Conservation (phyloP, 2,888 invertebrate genomes). For the Eupeodes latifasciatus region DNA sequence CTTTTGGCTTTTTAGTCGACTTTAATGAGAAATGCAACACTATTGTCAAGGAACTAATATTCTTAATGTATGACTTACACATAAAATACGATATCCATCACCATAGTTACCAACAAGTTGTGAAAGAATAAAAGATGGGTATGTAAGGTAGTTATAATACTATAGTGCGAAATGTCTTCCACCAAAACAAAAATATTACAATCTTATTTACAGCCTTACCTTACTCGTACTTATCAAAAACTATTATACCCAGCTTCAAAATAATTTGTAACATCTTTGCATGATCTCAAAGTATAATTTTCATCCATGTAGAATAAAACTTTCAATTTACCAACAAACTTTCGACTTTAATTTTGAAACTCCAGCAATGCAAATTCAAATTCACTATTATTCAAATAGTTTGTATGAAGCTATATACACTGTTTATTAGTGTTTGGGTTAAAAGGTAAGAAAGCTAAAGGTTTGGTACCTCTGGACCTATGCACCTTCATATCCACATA, state of each 20-base stretch:
- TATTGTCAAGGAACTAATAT: too few relatives aligned
- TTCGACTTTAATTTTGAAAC: constrained; percentile 4
- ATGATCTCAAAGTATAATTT: constrained; percentile 8
- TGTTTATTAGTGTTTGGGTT: background rate
- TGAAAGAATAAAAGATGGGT: too few relatives aligned
- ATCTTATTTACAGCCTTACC: background rate
- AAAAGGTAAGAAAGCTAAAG: background rate
- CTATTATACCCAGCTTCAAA: background rate
- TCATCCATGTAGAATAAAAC: background rate
- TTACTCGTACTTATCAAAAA: background rate
- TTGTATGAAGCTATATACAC: background rate
- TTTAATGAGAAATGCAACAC: too few relatives aligned
- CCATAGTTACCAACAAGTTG: too few relatives aligned
- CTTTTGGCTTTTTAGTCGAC: too few relatives aligned
- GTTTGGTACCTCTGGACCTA: background rate
- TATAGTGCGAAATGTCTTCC: too few relatives aligned
- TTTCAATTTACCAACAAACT: constrained; percentile 29
- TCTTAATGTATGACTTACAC: too few relatives aligned
- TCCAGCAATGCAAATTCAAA: constrained; percentile 2
- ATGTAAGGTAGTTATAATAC: too few relatives aligned
- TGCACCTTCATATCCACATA: too few relatives aligned
- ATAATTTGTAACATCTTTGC: background rate
- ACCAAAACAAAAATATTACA: too few relatives aligned
- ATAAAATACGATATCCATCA: too few relatives aligned
- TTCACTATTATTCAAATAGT: constrained; percentile 17